phyloP scores from a whole-genome alignment of 2,888 invertebrate species.

The Limulus polyphemus region DNA sequence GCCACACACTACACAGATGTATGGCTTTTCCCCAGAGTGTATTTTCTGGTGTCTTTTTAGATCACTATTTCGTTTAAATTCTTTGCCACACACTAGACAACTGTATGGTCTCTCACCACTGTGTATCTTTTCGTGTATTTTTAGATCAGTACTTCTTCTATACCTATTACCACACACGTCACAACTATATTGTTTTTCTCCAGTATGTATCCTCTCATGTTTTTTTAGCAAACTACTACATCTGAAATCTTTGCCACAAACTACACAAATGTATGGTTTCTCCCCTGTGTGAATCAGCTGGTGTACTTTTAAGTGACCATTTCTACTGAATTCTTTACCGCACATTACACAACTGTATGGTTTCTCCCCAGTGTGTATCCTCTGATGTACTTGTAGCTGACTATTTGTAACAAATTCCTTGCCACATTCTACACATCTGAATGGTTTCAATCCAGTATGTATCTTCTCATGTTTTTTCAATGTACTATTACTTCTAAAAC shows the following conservation, averaged over 20 bases:
- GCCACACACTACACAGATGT: slow-evolving; percentile 3
- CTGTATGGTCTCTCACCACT: slow-evolving; percentile 1
- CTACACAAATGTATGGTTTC: not conserved
- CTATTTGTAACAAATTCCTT: not conserved
- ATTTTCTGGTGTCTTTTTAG: not conserved
- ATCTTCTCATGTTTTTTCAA: not conserved
- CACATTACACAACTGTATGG: slow-evolving; percentile 8
- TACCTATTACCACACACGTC: too few relatives aligned
- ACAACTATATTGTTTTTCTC: too few relatives aligned
- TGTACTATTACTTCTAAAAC: not conserved
- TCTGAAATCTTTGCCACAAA: not conserved
- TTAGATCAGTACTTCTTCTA: not conserved
- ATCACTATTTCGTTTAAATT: not conserved
- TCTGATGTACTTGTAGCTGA: not conserved
- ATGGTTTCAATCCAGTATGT: not conserved
- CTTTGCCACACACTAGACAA: slow-evolving; percentile 2
- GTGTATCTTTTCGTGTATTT: not conserved
- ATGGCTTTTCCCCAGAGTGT: slow-evolving; percentile 4
- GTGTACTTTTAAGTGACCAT: not conserved
- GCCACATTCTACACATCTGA: not conserved
- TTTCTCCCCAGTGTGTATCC: slow-evolving; percentile 2
- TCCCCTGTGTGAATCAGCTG: not conserved
- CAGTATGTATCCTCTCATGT: too few relatives aligned
- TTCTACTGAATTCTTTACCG: slow-evolving; percentile 9
- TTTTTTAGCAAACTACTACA: too few relatives aligned